phyloP scores from a whole-genome alignment of 2,113 vertebrate species.

The Theristicus caerulescens region DNA sequence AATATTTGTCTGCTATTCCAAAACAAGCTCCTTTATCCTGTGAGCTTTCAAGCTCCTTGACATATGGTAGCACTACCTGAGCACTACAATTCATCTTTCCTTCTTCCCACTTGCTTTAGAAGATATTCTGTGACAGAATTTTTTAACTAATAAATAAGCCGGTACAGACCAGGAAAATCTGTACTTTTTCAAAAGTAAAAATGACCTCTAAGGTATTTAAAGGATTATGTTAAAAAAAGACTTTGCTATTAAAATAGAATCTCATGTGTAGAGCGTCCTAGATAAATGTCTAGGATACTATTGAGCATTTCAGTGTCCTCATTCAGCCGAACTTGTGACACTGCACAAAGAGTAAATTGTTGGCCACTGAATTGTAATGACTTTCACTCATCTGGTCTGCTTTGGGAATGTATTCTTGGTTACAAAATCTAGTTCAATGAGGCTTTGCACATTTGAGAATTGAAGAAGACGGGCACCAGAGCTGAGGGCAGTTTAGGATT shows the following conservation, averaged over 20 bases:
- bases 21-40: not conserved
- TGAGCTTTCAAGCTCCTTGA: not conserved
- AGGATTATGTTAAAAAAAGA: conserved; percentile 63
- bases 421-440: conserved; percentile 66
- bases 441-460: conserved; percentile 44
- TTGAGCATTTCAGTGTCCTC: conserved; percentile 66
- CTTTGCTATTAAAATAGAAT: conserved; percentile 68
- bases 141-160: not conserved
- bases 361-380: conserved; percentile 40
- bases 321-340: conserved; percentile 62
- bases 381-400: conserved; percentile 36
- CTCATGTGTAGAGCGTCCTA: conserved; percentile 68
- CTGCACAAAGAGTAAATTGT: conserved; percentile 12
- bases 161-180: conserved; percentile 10
- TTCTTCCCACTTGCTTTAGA: not conserved
- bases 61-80: not conserved
- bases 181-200: conserved; percentile 62
- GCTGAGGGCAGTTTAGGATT: not conserved
- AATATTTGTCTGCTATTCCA: not conserved
- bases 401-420: conserved; percentile 41
- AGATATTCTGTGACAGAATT: not conserved
- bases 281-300: conserved; percentile 70
- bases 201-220: conserved; percentile 69
- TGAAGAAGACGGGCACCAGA: not conserved
- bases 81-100: not conserved